Evolutionary conservation across 2,797 vertebrate genomes (phyloP).

Genomic region (Tarsius wallacei): DNA sequence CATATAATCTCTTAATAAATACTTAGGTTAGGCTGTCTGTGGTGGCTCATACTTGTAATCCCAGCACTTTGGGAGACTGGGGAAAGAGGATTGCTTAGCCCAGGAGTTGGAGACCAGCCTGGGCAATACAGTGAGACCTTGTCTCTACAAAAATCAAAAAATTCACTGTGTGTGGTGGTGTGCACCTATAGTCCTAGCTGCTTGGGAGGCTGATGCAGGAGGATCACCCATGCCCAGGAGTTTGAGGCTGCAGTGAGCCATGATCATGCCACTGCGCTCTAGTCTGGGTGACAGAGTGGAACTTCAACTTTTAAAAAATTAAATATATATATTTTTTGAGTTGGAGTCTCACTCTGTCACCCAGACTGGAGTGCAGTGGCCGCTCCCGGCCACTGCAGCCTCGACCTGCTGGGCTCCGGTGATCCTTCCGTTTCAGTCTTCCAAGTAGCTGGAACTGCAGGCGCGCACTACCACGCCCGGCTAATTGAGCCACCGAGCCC

Average conservation of each 20-base stretch:
- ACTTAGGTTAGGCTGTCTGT: background rate
- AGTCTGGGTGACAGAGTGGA: background rate
- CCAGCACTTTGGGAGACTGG: background rate
- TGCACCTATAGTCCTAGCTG: background rate
- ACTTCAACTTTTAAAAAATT: background rate
- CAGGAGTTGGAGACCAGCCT: background rate
- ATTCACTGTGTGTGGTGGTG: background rate
- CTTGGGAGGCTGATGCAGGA: background rate
- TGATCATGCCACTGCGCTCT: background rate
- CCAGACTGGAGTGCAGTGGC: too few species aligned
- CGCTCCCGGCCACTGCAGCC: too few species aligned
- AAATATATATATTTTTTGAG: too few species aligned
- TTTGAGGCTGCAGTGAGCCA: background rate
- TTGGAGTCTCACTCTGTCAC: too few species aligned
- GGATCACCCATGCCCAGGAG: background rate
- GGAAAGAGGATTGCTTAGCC: background rate
- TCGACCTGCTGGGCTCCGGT: too few species aligned
- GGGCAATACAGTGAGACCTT: background rate
- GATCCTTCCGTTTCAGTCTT: too few species aligned
- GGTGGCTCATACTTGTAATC: background rate
- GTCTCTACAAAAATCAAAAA: background rate
- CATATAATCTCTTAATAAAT: conserved; percentile 27
- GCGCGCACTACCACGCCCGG: too few species aligned
- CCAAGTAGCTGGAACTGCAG: too few species aligned
- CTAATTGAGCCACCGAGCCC: too few species aligned